Evolutionary conservation across 2,888 invertebrate genomes (phyloP), one percentile per base, ranked within the genome.

Genomic region (Melieria omissa): DNA sequence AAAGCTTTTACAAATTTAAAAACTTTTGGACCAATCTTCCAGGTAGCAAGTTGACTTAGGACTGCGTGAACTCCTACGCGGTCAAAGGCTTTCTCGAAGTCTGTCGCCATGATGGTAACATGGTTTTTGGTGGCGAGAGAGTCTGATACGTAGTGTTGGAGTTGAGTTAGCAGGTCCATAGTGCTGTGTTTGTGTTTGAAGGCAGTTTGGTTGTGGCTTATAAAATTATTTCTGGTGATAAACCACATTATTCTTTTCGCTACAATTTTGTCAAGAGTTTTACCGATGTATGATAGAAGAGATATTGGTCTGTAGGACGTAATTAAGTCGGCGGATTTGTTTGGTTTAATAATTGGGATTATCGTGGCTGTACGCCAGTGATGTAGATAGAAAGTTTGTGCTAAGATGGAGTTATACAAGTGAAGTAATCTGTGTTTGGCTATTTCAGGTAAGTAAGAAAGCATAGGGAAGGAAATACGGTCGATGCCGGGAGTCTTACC

Each of bases 81-180:
- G 58, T 66, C 66, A 10, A 66, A 66, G 9, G 58, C 49, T 66
- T 58, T 66, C 45, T 66, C 57, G 16, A 66, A 66, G 54, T 62
- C 68, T 4, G 52, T 61, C n/a, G 61, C 47, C 47, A 62, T 12
- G 16, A 61, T 61, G 12, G 47, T 41, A 16, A 47, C 61, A 47
- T 68, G 49, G 12, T 44, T 29, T 58, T 67, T 67, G n/a, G 6
- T 16, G n/a, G 49, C 60, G 41, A 68, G 41, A 12, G 58, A 44
- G 41, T 29, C 49, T 16, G 16, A 60, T 29, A 60, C 46, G 41
- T 12, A 60, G 41, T 60, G 68, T 49, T 61, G 61, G 10, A 68
- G 67, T 57, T 57, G 57, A 16, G 41, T 57, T 7, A 57, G 16
- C 10, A 41, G 41, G 16, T 57, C 8, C 4, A 10, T 57, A 14